phyloP scores from a whole-genome alignment of 2,888 invertebrate species.

The Leptinotarsa peninsularis region DNA sequence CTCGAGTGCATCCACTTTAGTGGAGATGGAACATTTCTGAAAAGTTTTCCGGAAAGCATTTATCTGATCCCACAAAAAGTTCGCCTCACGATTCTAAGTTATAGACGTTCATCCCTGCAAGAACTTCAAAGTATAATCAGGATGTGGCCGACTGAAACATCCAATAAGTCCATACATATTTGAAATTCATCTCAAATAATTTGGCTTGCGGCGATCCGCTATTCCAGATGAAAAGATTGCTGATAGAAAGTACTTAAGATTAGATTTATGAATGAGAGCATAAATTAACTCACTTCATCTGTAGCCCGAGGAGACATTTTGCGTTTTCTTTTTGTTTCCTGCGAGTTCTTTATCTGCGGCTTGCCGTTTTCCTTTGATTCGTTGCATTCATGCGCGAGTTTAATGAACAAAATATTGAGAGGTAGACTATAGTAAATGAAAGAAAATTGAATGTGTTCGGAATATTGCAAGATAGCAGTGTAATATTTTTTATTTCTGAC shows the following conservation, averaged over 20 bases:
- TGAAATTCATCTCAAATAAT: constrained; percentile 18
- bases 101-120: constrained; percentile 11
- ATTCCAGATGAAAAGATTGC: constrained; percentile 17
- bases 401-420: background rate
- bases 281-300: constrained; percentile 14
- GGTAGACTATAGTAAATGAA: too few species aligned
- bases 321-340: constrained; percentile 2
- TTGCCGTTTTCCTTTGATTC: background rate
- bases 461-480: too few species aligned
- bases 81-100: constrained; percentile 10
- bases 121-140: constrained; percentile 13
- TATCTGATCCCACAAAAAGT: constrained; percentile 11
- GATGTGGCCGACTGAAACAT: constrained; percentile 10
- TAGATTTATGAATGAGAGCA: constrained; percentile 14
- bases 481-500: too few species aligned
- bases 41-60: constrained; percentile 15
- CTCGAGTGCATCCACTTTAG: constrained; percentile 10
- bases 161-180: constrained; percentile 22
- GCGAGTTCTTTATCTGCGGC: background rate
- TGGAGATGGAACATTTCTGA: constrained; percentile 17
- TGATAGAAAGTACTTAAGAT: constrained; percentile 17
- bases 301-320: constrained; percentile 2
- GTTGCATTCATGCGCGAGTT: background rate
- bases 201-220: constrained; percentile 18
- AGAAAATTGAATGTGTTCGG: too few species aligned